A percentile compares a stretch with the other conserved stretches of the same genome.
Conservation (phyloP, 2,888 invertebrate genomes). For the Eueremaeus valkanovi region DNA sequence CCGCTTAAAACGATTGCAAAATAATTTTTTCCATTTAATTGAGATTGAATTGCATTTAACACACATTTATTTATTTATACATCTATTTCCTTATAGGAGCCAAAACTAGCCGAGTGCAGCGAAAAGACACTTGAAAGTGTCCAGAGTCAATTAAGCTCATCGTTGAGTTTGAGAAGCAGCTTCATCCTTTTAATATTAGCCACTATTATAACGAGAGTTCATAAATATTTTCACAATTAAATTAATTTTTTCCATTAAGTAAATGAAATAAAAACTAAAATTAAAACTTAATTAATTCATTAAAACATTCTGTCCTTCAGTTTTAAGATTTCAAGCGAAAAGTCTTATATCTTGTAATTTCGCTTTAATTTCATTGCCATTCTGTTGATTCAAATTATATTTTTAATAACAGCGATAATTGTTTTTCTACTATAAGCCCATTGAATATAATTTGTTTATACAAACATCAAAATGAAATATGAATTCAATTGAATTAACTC, state of each 20-base stretch:
- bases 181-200: not conserved
- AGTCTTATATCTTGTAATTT: too few species aligned
- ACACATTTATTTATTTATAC: not conserved
- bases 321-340: not conserved
- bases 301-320: not conserved
- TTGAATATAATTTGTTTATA: not conserved
- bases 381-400: not conserved
- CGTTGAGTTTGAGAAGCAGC: slow-evolving; percentile 1
- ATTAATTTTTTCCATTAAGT: not conserved
- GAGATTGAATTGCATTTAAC: not conserved
- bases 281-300: not conserved
- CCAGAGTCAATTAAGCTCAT: slow-evolving; percentile 27
- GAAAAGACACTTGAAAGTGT: slow-evolving; percentile 17
- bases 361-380: slow-evolving; percentile 9
- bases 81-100: not conserved
- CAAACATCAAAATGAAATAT: too few species aligned
- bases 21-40: not conserved
- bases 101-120: slow-evolving; percentile 21
- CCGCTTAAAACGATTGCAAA: too few species aligned
- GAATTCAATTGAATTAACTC: not conserved
- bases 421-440: not conserved
- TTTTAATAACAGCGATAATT: not conserved
- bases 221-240: not conserved
- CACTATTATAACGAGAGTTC: not conserved
- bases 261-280: not conserved